Evolutionary conservation across 2,113 vertebrate genomes (phyloP).

Genomic region (Notechis scutatus): DNA sequence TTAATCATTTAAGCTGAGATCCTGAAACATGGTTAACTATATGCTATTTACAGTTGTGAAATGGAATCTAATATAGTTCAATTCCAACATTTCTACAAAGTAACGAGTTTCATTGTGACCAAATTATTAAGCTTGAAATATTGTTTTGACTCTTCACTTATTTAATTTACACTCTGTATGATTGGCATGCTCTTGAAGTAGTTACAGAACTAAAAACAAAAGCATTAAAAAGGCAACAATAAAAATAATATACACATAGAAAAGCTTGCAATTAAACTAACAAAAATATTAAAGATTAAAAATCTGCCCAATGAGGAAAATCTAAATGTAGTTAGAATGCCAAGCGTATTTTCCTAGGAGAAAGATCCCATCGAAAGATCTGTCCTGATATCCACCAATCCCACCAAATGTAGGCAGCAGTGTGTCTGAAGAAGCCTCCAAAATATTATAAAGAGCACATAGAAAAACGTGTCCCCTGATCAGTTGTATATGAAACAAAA

Average conservation of each 20-base stretch:
- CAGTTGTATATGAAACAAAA: neutral
- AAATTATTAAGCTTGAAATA: constrained; percentile 29
- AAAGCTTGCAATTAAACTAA: neutral
- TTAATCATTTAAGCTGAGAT: constrained; percentile 34
- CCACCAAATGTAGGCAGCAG: neutral
- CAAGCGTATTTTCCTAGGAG: neutral
- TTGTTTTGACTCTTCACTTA: constrained; percentile 43
- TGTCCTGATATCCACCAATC: neutral
- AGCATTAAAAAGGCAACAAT: neutral
- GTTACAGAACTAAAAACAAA: neutral
- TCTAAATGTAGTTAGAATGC: neutral
- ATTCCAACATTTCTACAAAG: constrained; percentile 36
- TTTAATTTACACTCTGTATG: neutral
- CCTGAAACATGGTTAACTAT: constrained; percentile 32
- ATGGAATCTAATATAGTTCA: neutral
- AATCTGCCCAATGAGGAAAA: neutral
- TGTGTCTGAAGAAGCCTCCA: neutral
- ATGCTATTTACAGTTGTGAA: constrained; percentile 29
- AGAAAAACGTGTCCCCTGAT: neutral
- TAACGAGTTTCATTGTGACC: constrained; percentile 46
- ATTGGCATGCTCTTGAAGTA: neutral
- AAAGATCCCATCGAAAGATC: constrained; percentile 27
- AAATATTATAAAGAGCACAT: neutral
- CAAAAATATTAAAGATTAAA: neutral
- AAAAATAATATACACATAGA: neutral